A percentile compares a stretch with the other conserved stretches of the same genome.
Evolutionary conservation across 2,113 vertebrate genomes (phyloP).

Genomic region (Mormoops blainvillei): DNA sequence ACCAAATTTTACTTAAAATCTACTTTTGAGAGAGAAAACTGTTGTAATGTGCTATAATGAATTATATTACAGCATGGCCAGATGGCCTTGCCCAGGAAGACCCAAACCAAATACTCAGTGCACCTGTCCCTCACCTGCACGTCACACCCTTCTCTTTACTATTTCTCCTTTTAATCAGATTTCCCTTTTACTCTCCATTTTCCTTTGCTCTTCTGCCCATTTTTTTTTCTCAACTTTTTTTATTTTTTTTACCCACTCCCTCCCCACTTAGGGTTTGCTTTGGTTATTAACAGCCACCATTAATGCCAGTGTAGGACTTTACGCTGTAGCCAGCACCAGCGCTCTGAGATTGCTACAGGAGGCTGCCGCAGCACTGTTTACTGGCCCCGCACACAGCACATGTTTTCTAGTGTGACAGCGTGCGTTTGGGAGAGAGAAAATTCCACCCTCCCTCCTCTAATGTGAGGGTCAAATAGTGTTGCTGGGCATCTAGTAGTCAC

Average conservation of each 20-base stretch:
- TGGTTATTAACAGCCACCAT: neutral
- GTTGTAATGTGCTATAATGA: accelerated
- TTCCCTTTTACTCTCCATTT: neutral
- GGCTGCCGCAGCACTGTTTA: no score
- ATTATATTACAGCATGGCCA: neutral
- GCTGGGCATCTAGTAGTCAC: neutral
- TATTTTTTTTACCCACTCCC: neutral
- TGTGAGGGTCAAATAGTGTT: neutral
- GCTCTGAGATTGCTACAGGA: neutral
- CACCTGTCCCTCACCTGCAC: neutral
- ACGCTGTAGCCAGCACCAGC: neutral
- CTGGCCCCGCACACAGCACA: accelerated
- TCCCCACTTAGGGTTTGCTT: neutral
- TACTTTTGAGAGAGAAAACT: neutral
- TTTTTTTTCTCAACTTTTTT: neutral
- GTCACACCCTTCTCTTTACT: accelerated
- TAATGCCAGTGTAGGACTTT: neutral
- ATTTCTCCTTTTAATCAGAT: neutral
- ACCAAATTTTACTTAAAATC: neutral
- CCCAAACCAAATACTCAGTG: accelerated
- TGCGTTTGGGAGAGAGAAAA: neutral
- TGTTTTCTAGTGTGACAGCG: accelerated
- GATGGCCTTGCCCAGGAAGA: accelerated
- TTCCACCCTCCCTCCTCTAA: neutral
- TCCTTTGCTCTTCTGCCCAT: neutral